Evolutionary conservation across 2,797 vertebrate species (phyloP).

Genomic region (Eremophila alpestris): DNA sequence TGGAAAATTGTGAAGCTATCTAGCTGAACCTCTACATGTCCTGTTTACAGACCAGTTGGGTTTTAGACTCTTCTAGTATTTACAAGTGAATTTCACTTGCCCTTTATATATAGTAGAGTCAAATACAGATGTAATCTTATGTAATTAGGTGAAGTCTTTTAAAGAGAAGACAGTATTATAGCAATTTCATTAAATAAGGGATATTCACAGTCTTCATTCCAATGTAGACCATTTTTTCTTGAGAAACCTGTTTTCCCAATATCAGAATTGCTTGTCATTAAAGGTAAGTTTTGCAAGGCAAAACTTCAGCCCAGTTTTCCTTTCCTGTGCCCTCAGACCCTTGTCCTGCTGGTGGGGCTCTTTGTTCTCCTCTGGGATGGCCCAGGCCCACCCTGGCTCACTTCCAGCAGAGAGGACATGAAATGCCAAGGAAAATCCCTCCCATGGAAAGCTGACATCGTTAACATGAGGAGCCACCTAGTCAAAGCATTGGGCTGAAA

Average conservation of each 20-base stretch:
- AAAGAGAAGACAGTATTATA: not conserved
- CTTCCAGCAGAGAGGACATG: rapidly evolving
- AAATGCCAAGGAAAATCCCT: not conserved
- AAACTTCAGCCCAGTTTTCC: not conserved
- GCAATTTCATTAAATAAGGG: not conserved
- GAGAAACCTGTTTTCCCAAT: not conserved
- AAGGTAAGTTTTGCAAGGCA: not conserved
- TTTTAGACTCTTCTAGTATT: conserved; percentile 30
- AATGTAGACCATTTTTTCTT: not conserved
- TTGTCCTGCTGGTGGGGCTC: not conserved
- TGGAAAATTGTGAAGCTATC: conserved; percentile 57
- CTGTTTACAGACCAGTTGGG: conserved; percentile 22
- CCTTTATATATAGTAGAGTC: not conserved
- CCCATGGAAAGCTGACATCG: not conserved
- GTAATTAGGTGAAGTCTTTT: not conserved
- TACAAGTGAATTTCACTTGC: not conserved
- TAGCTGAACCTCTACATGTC: not conserved
- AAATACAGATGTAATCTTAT: not conserved
- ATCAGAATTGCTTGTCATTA: not conserved
- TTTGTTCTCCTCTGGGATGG: not conserved
- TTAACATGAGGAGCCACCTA: not conserved
- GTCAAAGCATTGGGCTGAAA: not conserved
- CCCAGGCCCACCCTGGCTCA: not conserved
- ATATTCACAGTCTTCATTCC: not conserved
- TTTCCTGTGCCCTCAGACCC: not conserved